phyloP scores from a whole-genome alignment of 2,113 vertebrate genomes.

The Tyto alba region DNA sequence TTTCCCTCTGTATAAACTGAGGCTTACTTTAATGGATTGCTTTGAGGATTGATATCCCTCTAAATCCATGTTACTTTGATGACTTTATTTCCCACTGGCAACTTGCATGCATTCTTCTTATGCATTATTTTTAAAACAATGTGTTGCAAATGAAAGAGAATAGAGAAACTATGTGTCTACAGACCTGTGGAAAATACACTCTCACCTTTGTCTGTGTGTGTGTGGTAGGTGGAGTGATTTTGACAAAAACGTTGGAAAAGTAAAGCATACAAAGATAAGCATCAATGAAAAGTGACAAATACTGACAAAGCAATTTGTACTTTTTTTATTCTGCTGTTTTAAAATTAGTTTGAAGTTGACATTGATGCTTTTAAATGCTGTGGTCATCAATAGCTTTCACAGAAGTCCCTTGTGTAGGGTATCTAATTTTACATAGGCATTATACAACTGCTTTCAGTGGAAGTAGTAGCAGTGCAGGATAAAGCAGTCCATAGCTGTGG shows the following conservation, averaged over 20 bases:
- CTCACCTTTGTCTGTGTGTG: background rate
- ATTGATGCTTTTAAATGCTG: background rate
- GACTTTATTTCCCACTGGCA: background rate
- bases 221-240: background rate
- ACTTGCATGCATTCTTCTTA: background rate
- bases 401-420: background rate
- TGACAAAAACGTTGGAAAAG: background rate
- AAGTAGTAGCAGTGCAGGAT: background rate
- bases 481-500: background rate
- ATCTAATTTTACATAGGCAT: background rate
- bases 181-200: background rate
- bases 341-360: background rate
- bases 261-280: background rate
- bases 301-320: background rate
- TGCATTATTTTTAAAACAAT: slow-evolving; percentile 13
- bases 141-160: background rate
- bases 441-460: background rate
- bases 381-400: background rate
- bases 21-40: background rate
- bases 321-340: background rate
- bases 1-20: background rate
- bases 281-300: background rate
- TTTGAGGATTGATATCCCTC: background rate
- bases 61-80: slow-evolving; percentile 1
- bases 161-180: background rate